phyloP scores from a whole-genome alignment of 2,113 vertebrate species.

The Nothobranchius furzeri region DNA sequence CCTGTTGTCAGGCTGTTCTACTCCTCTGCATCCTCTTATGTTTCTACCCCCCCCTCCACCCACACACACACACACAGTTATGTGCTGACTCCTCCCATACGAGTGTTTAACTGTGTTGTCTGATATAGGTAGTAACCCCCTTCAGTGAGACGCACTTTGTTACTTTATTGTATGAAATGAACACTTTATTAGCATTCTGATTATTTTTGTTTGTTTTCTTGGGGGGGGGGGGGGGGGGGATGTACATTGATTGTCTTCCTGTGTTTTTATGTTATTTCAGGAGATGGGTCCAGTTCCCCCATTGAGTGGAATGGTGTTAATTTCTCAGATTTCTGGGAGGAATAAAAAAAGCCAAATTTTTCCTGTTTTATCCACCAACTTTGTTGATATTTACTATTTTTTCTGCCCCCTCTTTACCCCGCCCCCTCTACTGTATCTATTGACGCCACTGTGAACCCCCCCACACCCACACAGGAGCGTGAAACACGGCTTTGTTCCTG shows the following conservation, averaged over 20 bases:
- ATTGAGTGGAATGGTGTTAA: slow-evolving; percentile 71
- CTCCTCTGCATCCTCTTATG: slow-evolving; percentile 46
- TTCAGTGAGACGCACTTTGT: slow-evolving; percentile 56
- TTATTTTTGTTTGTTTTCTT: too few relatives aligned
- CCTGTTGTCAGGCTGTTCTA: slow-evolving; percentile 20
- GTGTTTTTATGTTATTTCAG: slow-evolving; percentile 71
- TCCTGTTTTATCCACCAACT: slow-evolving; percentile 56
- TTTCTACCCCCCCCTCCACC: slow-evolving; percentile 26
- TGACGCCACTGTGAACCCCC: slow-evolving; percentile 55
- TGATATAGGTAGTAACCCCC: slow-evolving; percentile 42
- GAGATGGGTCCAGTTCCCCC: slow-evolving; percentile 49
- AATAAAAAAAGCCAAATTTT: slow-evolving; percentile 73
- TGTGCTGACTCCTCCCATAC: slow-evolving; percentile 33
- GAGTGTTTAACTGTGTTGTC: slow-evolving; percentile 52
- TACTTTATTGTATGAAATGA: slow-evolving; percentile 65
- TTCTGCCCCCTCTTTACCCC: slow-evolving; percentile 23
- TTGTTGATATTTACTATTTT: slow-evolving; percentile 67
- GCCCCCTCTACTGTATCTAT: slow-evolving; percentile 56
- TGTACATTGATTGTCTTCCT: too few relatives aligned
- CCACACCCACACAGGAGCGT: slow-evolving; percentile 50
- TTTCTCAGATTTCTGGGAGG: slow-evolving; percentile 75
- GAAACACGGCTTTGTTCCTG: slow-evolving; percentile 60
- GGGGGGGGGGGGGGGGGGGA: slow-evolving; percentile 31
- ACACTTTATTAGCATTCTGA: slow-evolving; percentile 51
- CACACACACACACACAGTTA: slow-evolving; percentile 1